Conservation (phyloP, 2,113 vertebrate species). For the Rhineura floridana region DNA sequence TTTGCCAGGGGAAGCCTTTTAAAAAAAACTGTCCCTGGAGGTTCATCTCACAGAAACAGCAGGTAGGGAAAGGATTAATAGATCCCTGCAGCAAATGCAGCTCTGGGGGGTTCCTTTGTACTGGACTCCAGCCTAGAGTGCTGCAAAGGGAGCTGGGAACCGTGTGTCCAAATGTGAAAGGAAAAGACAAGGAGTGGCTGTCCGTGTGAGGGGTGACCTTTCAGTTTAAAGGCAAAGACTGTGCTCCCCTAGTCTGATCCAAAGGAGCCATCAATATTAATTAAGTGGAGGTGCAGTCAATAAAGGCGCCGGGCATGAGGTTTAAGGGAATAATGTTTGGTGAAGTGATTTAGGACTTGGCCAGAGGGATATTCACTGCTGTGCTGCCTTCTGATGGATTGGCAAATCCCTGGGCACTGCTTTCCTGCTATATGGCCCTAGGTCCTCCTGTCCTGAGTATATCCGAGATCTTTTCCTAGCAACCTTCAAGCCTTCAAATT, state of each 20-base stretch:
- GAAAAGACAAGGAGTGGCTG: not conserved
- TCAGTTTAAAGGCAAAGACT: not conserved
- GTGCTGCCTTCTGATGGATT: constrained; percentile 29
- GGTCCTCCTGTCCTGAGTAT: not conserved
- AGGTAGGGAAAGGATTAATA: not conserved
- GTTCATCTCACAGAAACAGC: not conserved
- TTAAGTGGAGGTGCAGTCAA: constrained; percentile 34
- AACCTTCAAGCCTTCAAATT: not conserved
- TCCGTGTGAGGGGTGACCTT: not conserved
- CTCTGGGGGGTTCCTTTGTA: not conserved
- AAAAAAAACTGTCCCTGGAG: not conserved
- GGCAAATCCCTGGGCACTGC: not conserved
- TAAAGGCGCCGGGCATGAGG: not conserved
- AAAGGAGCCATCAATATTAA: constrained; percentile 48
- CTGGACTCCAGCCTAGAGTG: not conserved
- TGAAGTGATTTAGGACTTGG: constrained; percentile 21
- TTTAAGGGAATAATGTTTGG: constrained; percentile 4
- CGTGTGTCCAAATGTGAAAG: not conserved
- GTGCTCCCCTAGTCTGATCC: not conserved
- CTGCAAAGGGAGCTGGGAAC: not conserved
- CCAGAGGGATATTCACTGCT: not conserved
- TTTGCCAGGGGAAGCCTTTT: not conserved
- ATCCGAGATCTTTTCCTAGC: not conserved
- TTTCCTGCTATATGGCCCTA: not conserved
- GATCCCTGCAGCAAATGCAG: not conserved